Evolutionary conservation across 1,140 invertebrate genomes (phyloP), one percentile per base, ranked within the genome.

Genomic region (Eupeodes corollae): DNA sequence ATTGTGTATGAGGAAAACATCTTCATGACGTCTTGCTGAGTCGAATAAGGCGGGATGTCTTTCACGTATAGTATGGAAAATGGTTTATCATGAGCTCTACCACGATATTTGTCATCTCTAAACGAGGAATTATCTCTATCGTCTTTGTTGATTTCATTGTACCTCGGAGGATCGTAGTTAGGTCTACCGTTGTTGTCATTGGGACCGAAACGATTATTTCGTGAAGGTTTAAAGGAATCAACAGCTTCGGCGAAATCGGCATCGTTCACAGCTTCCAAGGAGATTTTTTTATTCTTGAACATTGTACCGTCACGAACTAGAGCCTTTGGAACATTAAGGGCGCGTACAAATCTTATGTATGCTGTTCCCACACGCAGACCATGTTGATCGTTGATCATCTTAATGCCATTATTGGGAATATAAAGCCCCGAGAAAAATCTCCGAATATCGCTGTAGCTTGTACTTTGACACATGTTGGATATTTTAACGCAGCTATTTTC

Each of bases 351-450:
- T 54, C 81, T 78, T 2, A 94, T 77, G 58, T 80, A 90, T 10
- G 83, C 88, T 18, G 83, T 79, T 1, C 89, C 89, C 0, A 81
- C 84, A 10, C 84, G 75, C 21, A 81, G 78, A 1, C 91, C 89
- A 52, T 81, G 76, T 12, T 79, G 77, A 54, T 91, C 84, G 58
- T 83, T 87, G 9, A 89, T 80, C 53, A 94, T 74, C 67, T 92
- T 92, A 30, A 95, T 78, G 5, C 88, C 86, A 57, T 86, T 83
- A 50, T 83, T 83, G 10, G 83, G 79, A 34, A 94, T 88, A 56
- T 80, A 79, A 43, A 84, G 76, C 9, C 80, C 80, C 6, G 78
- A 74, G 61, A 95, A 93, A 50, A 91, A 85, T 44, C 83, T 77
- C 11, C 87, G 72, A 0, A 95, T 70, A 57, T 92, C 88, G 16